A percentile compares a stretch with the other conserved stretches of the same genome.
Evolutionary conservation across 2,888 invertebrate genomes (phyloP).

Genomic region (Cosmopolites sordidus): DNA sequence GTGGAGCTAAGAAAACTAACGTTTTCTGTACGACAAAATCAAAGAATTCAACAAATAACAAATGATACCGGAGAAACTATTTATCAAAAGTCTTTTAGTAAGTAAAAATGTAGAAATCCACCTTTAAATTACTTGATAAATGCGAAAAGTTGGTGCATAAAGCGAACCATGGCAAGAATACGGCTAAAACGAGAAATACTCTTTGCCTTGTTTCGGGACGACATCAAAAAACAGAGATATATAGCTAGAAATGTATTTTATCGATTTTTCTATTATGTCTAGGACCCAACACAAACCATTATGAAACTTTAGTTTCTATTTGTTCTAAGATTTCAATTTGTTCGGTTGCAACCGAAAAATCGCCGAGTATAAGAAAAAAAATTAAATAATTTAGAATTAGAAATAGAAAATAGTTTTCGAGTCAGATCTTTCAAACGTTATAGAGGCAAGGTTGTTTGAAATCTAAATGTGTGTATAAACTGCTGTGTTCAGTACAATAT

Average conservation of each 20-base stretch:
- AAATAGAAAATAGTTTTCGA: too few species aligned
- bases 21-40: neutral
- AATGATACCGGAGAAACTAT: conserved; percentile 20
- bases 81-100: conserved; percentile 23
- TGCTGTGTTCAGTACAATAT: too few species aligned
- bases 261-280: conserved; percentile 17
- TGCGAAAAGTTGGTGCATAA: conserved; percentile 26
- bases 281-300: neutral
- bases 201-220: conserved; percentile 24
- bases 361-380: too few species aligned
- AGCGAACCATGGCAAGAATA: conserved; percentile 12
- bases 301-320: too few species aligned
- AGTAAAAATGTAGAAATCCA: conserved; percentile 25
- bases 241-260: conserved; percentile 19
- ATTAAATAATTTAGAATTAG: too few species aligned
- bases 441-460: too few species aligned
- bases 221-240: conserved; percentile 21
- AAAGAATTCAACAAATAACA: conserved; percentile 15
- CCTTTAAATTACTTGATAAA: conserved; percentile 26
- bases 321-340: too few species aligned
- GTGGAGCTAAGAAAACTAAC: neutral
- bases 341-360: too few species aligned
- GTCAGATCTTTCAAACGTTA: too few species aligned
- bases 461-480: too few species aligned
- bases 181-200: conserved; percentile 20